Evolutionary conservation across 2,888 invertebrate species (phyloP), one percentile per base, ranked within the genome.

Genomic region (Lepidochitona cinerea): DNA sequence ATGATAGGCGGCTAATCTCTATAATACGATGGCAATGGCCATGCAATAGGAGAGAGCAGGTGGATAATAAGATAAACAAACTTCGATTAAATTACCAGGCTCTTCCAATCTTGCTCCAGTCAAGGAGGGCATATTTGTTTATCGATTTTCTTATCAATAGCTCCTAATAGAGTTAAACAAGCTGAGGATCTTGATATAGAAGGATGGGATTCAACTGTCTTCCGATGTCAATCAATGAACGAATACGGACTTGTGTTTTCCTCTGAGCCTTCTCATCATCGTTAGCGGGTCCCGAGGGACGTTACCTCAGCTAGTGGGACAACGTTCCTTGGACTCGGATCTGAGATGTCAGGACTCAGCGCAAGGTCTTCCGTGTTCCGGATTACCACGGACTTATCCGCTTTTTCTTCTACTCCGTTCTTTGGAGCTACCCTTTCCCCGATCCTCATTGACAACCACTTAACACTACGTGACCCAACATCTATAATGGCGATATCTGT

Each of bases 101-200:
- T 59, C 59, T 29, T 59, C 59, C 59, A 59, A 59, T 59, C 59
- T 59, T 59, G 29, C 29, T 59, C 29, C 59, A 29, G 59, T 29
- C 12, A 32, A 59, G 59, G 26, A 59, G 59, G 59, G 59, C 59
- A 59, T 59, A 59, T 59, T 59, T 59, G 59, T 32, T 32, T 59
- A 59, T 59, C 29, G 59, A 59, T 59, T 59, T 59, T 59, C 59
- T 59, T 59, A 59, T 59, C 59, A 59, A 59, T 59, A 29, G 59
- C 59, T 12, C 32, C 14, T 59, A 59, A 59, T 59, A 59, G 59
- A 29, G 59, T 59, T 59, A 59, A 59, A 23, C 59, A 29, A 29
- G 59, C 29, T 29, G 59, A 14, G 59, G 29, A 29, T 59, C 59
- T 26, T 32, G 26, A 59, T 59, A 18, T n/a, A 49, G 49, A 49